Evolutionary conservation across 2,888 invertebrate species (phyloP).

Genomic region (Pterostichus niger): DNA sequence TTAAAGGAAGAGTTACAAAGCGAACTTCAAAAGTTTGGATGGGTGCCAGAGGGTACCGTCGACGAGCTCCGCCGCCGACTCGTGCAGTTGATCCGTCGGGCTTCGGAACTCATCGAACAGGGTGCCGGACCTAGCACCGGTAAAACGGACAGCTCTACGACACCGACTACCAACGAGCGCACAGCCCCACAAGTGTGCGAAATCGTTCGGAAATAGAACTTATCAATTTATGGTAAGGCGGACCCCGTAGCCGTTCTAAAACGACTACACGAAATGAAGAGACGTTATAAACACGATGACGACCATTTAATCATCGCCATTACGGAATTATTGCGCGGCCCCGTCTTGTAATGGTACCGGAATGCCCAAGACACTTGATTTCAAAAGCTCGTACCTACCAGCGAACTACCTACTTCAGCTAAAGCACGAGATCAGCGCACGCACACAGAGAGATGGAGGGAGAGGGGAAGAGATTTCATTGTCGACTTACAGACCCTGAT

Average conservation of each 20-base stretch:
- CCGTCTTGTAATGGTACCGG: slow-evolving; percentile 53
- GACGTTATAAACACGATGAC: slow-evolving; percentile 8
- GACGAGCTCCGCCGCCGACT: slow-evolving; percentile 5
- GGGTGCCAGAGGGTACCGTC: background rate
- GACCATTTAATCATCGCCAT: slow-evolving; percentile 24
- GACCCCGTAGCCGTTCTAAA: slow-evolving; percentile 51
- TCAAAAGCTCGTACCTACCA: too few relatives aligned
- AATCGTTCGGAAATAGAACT: too few relatives aligned
- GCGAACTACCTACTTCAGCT: too few relatives aligned
- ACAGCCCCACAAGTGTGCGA: too few relatives aligned
- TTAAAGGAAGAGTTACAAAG: background rate
- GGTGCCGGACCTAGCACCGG: too few relatives aligned
- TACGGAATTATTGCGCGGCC: slow-evolving; percentile 47
- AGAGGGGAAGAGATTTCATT: slow-evolving; percentile 6
- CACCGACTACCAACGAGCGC: background rate
- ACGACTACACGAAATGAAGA: slow-evolving; percentile 23
- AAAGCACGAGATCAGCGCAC: background rate
- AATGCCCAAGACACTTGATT: background rate
- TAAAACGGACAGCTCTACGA: background rate
- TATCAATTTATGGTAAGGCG: slow-evolving; percentile 43
- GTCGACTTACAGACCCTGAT: slow-evolving; percentile 22
- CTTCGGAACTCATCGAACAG: too few relatives aligned
- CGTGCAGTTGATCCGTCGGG: background rate
- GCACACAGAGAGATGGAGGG: background rate
- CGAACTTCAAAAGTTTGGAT: slow-evolving; percentile 7